These are phyloP conservation scores for Spermophilus dauricus DNA, from an alignment of 2,113 vertebrate species.

Conservation along the genomic window DNA sequence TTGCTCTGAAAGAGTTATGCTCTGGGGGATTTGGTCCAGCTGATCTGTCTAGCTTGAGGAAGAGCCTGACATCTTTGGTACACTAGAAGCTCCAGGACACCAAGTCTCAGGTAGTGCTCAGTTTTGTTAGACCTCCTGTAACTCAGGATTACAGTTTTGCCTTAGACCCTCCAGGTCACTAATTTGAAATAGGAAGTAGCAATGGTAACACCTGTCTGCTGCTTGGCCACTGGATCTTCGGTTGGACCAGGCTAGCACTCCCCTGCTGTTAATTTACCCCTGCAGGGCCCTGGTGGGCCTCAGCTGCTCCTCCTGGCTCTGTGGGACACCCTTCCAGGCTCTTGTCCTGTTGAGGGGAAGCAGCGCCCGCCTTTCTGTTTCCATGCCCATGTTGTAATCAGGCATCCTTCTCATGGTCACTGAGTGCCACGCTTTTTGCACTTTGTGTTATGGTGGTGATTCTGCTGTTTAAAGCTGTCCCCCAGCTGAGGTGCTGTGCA, in stretches of 20 bases:
- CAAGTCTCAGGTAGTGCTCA: neutral
- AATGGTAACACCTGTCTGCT: neutral
- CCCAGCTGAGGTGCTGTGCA: neutral
- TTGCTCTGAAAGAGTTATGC: slow-evolving; percentile 19
- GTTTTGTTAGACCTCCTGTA: slow-evolving; percentile 14
- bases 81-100: neutral
- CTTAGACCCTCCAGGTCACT: neutral
- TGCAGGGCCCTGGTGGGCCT: no score
- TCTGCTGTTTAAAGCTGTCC: neutral
- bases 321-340: neutral
- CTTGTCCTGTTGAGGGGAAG: neutral
- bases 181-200: neutral
- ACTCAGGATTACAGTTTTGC: neutral
- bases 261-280: no score
- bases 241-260: neutral
- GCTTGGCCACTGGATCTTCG: neutral
- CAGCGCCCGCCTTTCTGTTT: no score
- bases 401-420: neutral
- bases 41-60: slow-evolving; percentile 6
- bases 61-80: slow-evolving; percentile 38
- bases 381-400: neutral
- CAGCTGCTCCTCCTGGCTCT: neutral
- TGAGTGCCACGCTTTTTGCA: neutral
- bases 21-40: neutral
- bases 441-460: neutral